These are phyloP conservation scores for Caenorhabditis sp. DNA, from an alignment of 2,888 invertebrate genomes.

Conservation along the genomic window DNA sequence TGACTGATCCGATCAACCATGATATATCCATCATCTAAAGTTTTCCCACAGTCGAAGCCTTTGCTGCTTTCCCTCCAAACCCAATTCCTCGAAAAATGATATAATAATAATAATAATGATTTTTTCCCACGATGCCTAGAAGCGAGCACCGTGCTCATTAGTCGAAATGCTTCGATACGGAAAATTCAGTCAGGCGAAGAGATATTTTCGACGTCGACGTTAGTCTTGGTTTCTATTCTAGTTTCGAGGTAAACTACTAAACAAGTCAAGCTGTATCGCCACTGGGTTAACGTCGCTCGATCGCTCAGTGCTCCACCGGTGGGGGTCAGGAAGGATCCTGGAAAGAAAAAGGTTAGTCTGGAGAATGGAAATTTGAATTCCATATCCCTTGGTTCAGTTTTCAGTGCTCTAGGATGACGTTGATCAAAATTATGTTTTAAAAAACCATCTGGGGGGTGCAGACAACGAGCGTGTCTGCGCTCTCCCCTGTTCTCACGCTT, in stretches of 20 bases:
- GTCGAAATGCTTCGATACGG: slow-evolving; percentile 2
- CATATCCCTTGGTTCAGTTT: too few relatives aligned
- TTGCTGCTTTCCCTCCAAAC: background rate
- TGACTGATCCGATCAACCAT: slow-evolving; percentile 3
- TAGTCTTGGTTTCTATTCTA: background rate
- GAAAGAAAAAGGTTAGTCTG: background rate
- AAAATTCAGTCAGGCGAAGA: slow-evolving; percentile 18
- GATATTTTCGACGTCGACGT: slow-evolving; percentile 2
- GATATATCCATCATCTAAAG: background rate
- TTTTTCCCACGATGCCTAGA: slow-evolving; percentile 35
- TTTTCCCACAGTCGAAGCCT: slow-evolving; percentile 17
- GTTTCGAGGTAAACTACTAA: background rate
- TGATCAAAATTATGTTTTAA: too few relatives aligned
- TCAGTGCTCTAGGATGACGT: too few relatives aligned
- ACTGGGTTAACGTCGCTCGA: slow-evolving; percentile 36
- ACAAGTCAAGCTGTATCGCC: slow-evolving; percentile 55
- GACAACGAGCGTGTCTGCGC: too few relatives aligned
- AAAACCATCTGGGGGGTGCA: too few relatives aligned
- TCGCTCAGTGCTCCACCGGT: slow-evolving; percentile 49
- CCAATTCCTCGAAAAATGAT: background rate
- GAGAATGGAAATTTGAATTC: background rate
- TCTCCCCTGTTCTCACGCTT: too few relatives aligned
- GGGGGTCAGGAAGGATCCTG: slow-evolving; percentile 6
- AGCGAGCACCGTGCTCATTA: slow-evolving; percentile 25
- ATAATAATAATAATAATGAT: slow-evolving; percentile 34